These are phyloP conservation scores for Herpailurus yagouaroundi DNA, from an alignment of 2,113 vertebrate species.

Conservation along the genomic window DNA sequence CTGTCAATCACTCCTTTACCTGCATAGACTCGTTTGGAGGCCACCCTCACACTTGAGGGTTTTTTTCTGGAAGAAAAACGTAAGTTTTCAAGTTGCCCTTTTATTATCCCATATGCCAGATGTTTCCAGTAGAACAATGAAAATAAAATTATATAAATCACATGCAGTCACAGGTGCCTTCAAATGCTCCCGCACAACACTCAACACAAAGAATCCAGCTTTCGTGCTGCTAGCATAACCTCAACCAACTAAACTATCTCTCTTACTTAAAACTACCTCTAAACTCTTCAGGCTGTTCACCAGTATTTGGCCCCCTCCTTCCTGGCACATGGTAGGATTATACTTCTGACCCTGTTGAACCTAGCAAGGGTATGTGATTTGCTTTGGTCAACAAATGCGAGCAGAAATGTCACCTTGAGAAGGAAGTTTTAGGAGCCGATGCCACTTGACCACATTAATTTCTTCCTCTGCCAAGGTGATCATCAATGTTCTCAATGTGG, in stretches of 20 bases:
- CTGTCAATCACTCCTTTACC: not conserved
- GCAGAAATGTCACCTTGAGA: not conserved
- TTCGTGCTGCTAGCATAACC: not conserved
- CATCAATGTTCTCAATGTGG: not conserved
- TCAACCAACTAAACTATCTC: not conserved
- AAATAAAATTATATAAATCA: not conserved
- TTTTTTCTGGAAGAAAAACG: not conserved
- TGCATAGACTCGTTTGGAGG: not conserved
- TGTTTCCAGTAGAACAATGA: not conserved
- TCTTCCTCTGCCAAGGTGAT: not conserved
- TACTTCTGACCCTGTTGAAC: not conserved
- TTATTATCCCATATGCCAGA: not conserved
- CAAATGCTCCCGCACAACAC: not conserved
- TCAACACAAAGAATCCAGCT: not conserved
- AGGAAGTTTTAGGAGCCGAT: not conserved
- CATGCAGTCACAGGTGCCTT: not conserved
- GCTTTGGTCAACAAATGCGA: not conserved
- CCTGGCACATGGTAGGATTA: not conserved
- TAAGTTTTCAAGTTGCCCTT: not conserved
- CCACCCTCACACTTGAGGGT: not conserved
- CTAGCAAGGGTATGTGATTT: not conserved
- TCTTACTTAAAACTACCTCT: not conserved
- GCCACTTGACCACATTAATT: not conserved
- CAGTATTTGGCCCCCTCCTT: not conserved
- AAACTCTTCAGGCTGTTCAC: not conserved